Conservation (phyloP, 2,113 vertebrate species). For the Anoura caudifer region DNA sequence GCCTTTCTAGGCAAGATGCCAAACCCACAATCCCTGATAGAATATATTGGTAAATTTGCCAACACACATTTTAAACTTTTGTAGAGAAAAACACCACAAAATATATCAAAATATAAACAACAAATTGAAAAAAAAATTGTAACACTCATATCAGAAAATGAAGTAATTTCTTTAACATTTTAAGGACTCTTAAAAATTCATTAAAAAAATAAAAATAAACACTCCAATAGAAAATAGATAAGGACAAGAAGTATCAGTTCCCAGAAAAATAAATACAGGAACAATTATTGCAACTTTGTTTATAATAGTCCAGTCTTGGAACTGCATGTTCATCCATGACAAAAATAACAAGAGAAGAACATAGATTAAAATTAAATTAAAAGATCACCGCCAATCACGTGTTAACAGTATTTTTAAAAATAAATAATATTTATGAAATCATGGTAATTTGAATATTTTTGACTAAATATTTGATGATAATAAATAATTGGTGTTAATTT, state of each 20-base stretch:
- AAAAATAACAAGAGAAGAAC: neutral
- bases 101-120: neutral
- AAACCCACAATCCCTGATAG: neutral
- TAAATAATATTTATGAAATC: neutral
- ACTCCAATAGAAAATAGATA: neutral
- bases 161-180: neutral
- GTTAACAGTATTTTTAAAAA: neutral
- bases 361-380: neutral
- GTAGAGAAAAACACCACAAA: neutral
- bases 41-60: neutral
- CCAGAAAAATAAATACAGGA: neutral
- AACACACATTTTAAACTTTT: neutral
- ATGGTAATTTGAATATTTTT: neutral
- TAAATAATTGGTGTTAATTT: neutral
- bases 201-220: neutral
- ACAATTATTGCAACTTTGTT: neutral
- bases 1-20: neutral
- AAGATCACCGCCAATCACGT: neutral
- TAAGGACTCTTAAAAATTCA: conserved; percentile 14
- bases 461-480: neutral
- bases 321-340: neutral
- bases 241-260: neutral
- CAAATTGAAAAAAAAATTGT: neutral
- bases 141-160: neutral
- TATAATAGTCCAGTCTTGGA: neutral